Percentiles rank a stretch among this genome's conserved stretches.
Evolutionary conservation across 2,797 vertebrate species (phyloP).

Genomic region (Poeciliopsis infans): DNA sequence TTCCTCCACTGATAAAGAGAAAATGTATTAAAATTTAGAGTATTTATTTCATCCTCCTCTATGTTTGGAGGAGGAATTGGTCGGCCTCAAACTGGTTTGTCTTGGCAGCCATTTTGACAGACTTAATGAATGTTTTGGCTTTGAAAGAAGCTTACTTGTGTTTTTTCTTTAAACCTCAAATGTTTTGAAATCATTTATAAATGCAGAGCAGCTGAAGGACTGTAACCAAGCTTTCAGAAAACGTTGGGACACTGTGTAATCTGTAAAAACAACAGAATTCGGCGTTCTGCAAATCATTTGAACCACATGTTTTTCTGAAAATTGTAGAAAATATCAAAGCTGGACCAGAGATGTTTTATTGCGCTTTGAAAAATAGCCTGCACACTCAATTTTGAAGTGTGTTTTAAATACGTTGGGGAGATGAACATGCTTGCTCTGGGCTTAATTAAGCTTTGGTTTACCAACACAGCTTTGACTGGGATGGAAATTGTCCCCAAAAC

Average conservation of each 20-base stretch:
- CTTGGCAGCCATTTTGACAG: slow-evolving; percentile 43
- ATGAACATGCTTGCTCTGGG: not conserved
- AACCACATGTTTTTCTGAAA: not conserved
- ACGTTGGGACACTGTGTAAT: not conserved
- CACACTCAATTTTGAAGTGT: not conserved
- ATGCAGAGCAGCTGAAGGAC: slow-evolving; percentile 17
- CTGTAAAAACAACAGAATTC: not conserved
- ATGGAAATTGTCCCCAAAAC: not conserved
- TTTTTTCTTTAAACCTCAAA: slow-evolving; percentile 33
- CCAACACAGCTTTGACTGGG: not conserved
- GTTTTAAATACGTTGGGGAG: not conserved
- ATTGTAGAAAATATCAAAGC: not conserved
- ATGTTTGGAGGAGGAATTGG: slow-evolving; percentile 31
- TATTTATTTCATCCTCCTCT: slow-evolving; percentile 42
- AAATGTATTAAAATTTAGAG: slow-evolving; percentile 38
- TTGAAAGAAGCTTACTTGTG: slow-evolving; percentile 17
- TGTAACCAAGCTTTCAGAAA: slow-evolving; percentile 5
- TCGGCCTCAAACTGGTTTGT: slow-evolving; percentile 50
- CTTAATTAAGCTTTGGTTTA: not conserved
- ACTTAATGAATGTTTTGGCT: slow-evolving; percentile 57
- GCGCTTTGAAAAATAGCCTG: not conserved
- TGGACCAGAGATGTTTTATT: not conserved
- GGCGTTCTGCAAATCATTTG: not conserved
- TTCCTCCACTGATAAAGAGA: not conserved
- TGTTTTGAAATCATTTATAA: slow-evolving; percentile 37